A percentile compares a stretch with the other conserved stretches of the same genome.
These are phyloP conservation scores for Castor canadensis DNA, from an alignment of 2,113 vertebrate species.

Conservation along the genomic window DNA sequence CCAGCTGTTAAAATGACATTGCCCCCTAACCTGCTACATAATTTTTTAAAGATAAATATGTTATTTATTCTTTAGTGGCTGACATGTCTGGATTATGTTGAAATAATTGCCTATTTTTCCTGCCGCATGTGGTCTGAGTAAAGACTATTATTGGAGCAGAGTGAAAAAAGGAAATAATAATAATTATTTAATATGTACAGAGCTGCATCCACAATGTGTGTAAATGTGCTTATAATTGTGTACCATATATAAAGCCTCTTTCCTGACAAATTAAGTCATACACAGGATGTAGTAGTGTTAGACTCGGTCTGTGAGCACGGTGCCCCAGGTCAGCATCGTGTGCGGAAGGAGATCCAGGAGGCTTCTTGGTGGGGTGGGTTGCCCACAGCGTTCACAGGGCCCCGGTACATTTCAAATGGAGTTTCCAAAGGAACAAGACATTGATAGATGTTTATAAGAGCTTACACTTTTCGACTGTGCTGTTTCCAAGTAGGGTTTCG, in stretches of 20 bases:
- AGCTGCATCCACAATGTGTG: neutral
- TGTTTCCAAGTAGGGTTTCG: neutral
- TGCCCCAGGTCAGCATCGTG: neutral
- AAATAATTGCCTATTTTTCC: conserved; percentile 40
- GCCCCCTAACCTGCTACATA: neutral
- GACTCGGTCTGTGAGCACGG: neutral
- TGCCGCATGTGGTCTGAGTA: neutral
- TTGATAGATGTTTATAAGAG: neutral
- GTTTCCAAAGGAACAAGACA: neutral
- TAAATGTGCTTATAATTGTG: neutral
- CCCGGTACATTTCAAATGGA: neutral
- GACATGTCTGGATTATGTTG: conserved; percentile 17
- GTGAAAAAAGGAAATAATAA: conserved; percentile 22
- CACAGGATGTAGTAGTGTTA: neutral
- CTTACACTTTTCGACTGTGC: neutral
- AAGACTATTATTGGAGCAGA: conserved; percentile 50
- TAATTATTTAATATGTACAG: neutral
- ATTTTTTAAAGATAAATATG: conserved; percentile 46
- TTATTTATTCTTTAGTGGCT: conserved; percentile 54
- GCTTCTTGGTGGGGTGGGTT: neutral
- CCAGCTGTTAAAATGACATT: conserved; percentile 43
- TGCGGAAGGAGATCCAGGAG: neutral
- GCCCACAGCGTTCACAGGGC: neutral
- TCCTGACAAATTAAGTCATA: neutral
- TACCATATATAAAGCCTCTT: neutral